Conservation (phyloP, 2,888 invertebrate genomes). For the Eupithecia subumbrata region DNA sequence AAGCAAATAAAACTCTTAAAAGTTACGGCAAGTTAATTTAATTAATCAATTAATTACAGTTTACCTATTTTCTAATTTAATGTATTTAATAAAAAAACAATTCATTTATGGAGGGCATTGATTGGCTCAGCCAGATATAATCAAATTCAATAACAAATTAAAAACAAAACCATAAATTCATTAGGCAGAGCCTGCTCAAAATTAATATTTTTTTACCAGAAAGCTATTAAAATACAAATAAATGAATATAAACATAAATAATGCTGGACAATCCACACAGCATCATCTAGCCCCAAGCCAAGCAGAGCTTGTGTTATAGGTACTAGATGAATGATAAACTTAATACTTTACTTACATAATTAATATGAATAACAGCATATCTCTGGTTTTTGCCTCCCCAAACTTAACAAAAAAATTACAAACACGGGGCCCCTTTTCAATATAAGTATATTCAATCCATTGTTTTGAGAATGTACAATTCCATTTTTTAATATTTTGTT, state of each 20-base stretch:
- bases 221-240: neutral
- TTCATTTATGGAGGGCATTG: slow-evolving; percentile 28
- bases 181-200: neutral
- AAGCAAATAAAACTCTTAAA: neutral
- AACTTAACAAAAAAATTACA: neutral
- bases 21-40: slow-evolving; percentile 59
- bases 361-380: neutral
- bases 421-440: neutral
- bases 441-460: neutral
- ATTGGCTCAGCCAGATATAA: slow-evolving; percentile 14
- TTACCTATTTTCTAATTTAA: neutral
- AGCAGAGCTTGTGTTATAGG: too few relatives aligned
- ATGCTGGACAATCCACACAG: too few relatives aligned
- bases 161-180: slow-evolving; percentile 4
- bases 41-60: slow-evolving; percentile 52
- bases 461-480: neutral
- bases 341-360: too few relatives aligned
- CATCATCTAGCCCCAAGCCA: too few relatives aligned
- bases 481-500: neutral
- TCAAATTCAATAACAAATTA: neutral
- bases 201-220: too few relatives aligned
- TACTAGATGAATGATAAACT: too few relatives aligned
- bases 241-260: too few relatives aligned
- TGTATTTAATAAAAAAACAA: neutral
- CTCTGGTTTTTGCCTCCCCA: too few relatives aligned